These are phyloP conservation scores for Drosophila novamexicana DNA, from an alignment of 1,140 invertebrate species.

Conservation along the genomic window DNA sequence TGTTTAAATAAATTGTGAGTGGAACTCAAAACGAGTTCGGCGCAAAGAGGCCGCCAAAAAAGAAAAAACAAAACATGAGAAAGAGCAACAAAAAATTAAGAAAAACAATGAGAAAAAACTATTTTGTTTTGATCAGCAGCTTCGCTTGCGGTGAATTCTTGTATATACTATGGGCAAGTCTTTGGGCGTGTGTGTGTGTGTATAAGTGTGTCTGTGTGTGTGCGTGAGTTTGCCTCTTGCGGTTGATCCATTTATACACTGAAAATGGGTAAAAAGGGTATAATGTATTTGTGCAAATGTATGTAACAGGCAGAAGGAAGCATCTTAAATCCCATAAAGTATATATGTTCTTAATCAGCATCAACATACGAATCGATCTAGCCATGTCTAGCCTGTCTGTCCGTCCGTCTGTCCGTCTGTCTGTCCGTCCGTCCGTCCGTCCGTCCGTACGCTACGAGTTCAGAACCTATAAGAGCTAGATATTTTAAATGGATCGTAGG, in stretches of 20 bases:
- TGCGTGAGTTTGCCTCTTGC: background rate
- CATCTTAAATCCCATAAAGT: no score
- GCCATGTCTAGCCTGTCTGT: no score
- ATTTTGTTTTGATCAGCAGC: constrained; percentile 74
- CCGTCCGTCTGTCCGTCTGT: no score
- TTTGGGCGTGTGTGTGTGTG: constrained; percentile 2
- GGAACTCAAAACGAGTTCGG: constrained; percentile 63
- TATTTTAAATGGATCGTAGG: no score
- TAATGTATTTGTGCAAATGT: no score
- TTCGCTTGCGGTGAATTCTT: constrained; percentile 49
- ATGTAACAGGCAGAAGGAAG: no score
- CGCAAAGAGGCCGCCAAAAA: constrained; percentile 19
- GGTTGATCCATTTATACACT: background rate
- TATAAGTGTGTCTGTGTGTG: background rate
- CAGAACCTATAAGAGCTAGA: no score
- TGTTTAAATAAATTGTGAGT: constrained; percentile 52
- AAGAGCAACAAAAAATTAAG: background rate
- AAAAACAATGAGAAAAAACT: constrained; percentile 28
- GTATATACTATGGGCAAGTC: background rate
- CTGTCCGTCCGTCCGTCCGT: no score
- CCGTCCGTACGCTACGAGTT: no score
- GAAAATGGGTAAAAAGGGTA: no score
- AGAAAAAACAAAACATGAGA: constrained; percentile 7
- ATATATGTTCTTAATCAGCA: no score
- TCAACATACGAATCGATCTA: no score